These are phyloP conservation scores for Fukomys damarensis DNA, from an alignment of 2,113 vertebrate species.

Conservation along the genomic window DNA sequence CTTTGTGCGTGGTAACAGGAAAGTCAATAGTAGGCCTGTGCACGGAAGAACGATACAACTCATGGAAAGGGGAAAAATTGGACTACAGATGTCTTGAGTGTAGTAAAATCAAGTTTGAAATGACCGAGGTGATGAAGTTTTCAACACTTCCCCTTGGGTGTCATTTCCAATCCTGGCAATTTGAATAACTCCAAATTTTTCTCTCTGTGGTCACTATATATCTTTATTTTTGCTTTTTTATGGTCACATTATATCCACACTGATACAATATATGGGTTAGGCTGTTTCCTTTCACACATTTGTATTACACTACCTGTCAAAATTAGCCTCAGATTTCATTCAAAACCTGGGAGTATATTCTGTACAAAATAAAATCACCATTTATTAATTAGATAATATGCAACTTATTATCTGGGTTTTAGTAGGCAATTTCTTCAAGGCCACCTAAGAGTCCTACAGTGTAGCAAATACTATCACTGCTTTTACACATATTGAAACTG, in stretches of 20 bases:
- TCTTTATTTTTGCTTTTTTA: neutral
- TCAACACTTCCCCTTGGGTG: constrained; percentile 1
- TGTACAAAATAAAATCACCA: neutral
- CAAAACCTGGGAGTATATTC: neutral
- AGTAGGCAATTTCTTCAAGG: neutral
- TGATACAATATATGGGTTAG: neutral
- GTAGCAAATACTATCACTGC: neutral
- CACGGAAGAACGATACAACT: neutral
- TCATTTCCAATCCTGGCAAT: constrained; percentile 35
- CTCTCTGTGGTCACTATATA: neutral
- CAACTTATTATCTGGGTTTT: neutral
- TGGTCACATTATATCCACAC: neutral
- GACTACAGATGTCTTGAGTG: constrained; percentile 47
- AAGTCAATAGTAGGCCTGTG: constrained; percentile 70
- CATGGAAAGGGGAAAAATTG: constrained; percentile 49
- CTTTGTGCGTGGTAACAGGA: constrained; percentile 64
- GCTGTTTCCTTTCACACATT: neutral
- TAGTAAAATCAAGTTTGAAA: constrained; percentile 28
- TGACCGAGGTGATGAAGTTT: constrained; percentile 36
- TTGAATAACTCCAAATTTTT: neutral
- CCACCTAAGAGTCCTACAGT: neutral
- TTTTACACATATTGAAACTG: neutral
- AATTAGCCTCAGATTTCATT: neutral
- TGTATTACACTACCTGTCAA: neutral
- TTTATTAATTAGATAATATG: neutral